Conservation (phyloP, 2,113 vertebrate genomes). For the Atractosteus spatula region DNA sequence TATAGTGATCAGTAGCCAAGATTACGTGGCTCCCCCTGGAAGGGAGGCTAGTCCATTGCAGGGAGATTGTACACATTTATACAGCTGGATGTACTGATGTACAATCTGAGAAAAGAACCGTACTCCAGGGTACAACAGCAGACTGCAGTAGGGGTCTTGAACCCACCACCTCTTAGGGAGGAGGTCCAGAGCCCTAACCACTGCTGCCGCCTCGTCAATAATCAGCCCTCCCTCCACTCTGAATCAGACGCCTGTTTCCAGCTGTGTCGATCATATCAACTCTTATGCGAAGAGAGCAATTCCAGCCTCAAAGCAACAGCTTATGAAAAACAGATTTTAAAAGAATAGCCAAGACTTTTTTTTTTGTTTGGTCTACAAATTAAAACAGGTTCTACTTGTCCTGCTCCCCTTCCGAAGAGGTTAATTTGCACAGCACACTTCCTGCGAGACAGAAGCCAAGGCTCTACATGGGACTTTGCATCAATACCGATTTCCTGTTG, state of each 20-base stretch:
- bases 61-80: no score
- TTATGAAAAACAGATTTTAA: no score
- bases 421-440: background rate
- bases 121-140: no score
- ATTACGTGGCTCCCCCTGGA: no score
- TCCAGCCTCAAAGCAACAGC: background rate
- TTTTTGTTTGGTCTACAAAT: background rate
- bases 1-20: no score
- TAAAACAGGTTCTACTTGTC: background rate
- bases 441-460: background rate
- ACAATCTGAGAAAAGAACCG: no score
- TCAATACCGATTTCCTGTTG: slow-evolving; percentile 24
- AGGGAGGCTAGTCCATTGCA: no score
- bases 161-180: no score
- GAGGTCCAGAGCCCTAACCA: no score
- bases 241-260: background rate
- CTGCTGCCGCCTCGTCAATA: background rate
- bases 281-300: background rate
- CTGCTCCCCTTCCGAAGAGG: background rate
- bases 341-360: background rate
- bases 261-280: background rate
- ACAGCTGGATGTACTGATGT: no score
- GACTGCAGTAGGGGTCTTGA: no score
- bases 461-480: background rate
- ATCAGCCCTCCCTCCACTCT: background rate